Percentiles rank a stretch among this genome's conserved stretches.
These are phyloP conservation scores for Setipinna tenuifilis DNA, from an alignment of 2,797 vertebrate species.

Conservation along the genomic window DNA sequence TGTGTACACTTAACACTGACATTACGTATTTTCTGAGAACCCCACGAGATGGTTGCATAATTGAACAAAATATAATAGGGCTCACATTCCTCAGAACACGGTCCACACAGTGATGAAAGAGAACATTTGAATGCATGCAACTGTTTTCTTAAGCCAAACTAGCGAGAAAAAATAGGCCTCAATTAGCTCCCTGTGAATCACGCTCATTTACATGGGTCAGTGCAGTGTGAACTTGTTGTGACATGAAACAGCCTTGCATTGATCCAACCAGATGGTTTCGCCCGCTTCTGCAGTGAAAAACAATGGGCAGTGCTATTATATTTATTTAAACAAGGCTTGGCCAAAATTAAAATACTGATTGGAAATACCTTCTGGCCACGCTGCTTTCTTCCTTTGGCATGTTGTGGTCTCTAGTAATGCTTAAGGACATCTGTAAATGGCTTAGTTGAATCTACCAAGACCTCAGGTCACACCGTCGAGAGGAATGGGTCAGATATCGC, in stretches of 20 bases:
- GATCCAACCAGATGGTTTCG: conserved; percentile 50
- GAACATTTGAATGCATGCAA: conserved; percentile 53
- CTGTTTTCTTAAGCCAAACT: conserved; percentile 56
- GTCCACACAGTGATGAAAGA: conserved; percentile 60
- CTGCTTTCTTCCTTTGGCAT: conserved; percentile 20
- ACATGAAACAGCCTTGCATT: conserved; percentile 48
- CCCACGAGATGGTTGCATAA: conserved; percentile 30
- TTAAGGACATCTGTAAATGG: not conserved
- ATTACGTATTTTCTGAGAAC: conserved; percentile 39
- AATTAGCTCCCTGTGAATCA: conserved; percentile 58
- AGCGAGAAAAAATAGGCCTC: conserved; percentile 31
- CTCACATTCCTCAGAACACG: conserved; percentile 55
- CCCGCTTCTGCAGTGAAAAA: conserved; percentile 33
- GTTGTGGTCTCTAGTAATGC: conserved; percentile 7
- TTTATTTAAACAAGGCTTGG: conserved; percentile 32
- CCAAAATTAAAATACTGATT: conserved; percentile 29
- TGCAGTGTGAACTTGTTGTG: conserved; percentile 41
- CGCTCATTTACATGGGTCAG: conserved; percentile 50
- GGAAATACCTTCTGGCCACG: conserved; percentile 27
- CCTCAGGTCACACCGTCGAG: not conserved
- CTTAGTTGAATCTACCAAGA: not conserved
- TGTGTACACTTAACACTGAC: conserved; percentile 26
- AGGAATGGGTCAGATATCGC: not conserved
- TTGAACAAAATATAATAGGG: conserved; percentile 57
- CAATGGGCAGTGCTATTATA: conserved; percentile 40